Evolutionary conservation across 2,113 vertebrate species (phyloP).

Genomic region (Vireo altiloquus): DNA sequence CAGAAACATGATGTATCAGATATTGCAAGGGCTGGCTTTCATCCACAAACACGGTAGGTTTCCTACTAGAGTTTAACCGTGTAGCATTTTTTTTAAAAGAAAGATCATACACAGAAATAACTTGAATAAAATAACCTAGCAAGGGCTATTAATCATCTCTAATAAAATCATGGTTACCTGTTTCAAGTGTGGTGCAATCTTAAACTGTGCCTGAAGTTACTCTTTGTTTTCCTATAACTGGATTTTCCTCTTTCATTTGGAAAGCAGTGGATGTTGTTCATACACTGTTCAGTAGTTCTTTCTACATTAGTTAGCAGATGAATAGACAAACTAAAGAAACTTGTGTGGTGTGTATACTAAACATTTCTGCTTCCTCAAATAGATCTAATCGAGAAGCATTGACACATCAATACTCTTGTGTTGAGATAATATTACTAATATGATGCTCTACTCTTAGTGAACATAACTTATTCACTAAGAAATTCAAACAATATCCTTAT

Average conservation of each 20-base stretch:
- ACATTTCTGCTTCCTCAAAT: background rate
- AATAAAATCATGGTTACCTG: background rate
- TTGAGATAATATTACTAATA: background rate
- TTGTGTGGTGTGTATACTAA: background rate
- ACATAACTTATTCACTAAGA: background rate
- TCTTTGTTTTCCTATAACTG: background rate
- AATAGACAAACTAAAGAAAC: background rate
- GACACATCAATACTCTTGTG: background rate
- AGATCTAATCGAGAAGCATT: background rate
- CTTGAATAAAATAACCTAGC: background rate
- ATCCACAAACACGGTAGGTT: constrained; percentile 98
- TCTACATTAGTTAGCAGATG: background rate
- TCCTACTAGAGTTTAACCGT: background rate
- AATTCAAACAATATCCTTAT: background rate
- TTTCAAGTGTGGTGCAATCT: background rate
- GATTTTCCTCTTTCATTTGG: background rate
- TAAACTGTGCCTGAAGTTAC: background rate
- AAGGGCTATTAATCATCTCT: background rate
- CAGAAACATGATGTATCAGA: constrained; percentile 99
- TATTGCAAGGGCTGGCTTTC: constrained; percentile 96
- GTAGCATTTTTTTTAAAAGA: background rate
- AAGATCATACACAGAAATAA: background rate
- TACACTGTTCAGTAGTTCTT: background rate
- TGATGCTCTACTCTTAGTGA: background rate
- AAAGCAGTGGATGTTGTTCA: background rate